Evolutionary conservation across 1,140 invertebrate genomes (phyloP).

Genomic region (Meloidogyne exigua): DNA sequence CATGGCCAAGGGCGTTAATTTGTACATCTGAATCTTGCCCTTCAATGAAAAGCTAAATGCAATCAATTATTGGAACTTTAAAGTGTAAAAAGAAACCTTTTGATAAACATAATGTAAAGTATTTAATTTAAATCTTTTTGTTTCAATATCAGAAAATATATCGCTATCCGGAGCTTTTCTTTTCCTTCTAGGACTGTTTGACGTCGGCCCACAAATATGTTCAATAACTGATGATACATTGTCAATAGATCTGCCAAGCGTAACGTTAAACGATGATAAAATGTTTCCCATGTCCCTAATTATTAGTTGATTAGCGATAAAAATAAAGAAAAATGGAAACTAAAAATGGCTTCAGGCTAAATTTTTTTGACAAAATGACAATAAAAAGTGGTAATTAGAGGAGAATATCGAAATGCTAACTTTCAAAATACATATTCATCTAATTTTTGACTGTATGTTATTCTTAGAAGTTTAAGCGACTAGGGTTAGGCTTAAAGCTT

Average conservation of each 20-base stretch:
- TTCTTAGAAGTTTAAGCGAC: neutral
- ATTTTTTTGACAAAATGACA: neutral
- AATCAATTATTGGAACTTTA: neutral
- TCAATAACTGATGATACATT: neutral
- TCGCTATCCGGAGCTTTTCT: neutral
- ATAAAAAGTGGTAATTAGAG: too few relatives aligned
- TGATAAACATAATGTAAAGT: neutral
- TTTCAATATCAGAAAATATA: neutral
- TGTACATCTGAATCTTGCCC: conserved; percentile 34
- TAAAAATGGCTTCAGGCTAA: too few relatives aligned
- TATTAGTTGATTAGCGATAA: too few relatives aligned
- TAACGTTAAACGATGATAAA: neutral
- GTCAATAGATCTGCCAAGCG: neutral
- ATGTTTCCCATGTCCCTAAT: neutral
- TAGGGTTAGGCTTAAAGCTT: conserved; percentile 8
- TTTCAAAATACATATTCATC: too few relatives aligned
- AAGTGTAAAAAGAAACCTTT: neutral
- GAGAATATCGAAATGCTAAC: neutral
- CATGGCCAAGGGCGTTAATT: conserved; percentile 27
- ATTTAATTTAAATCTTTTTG: conserved; percentile 5
- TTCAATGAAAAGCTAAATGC: conserved; percentile 36
- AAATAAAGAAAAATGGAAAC: too few relatives aligned
- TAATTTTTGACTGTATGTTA: neutral
- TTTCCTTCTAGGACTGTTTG: neutral
- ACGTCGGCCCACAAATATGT: neutral